Evolutionary conservation across 35 echinoderm and acorn worm genomes (phyloP).

Genomic region (Hemicentrotus pulcherrimus): DNA sequence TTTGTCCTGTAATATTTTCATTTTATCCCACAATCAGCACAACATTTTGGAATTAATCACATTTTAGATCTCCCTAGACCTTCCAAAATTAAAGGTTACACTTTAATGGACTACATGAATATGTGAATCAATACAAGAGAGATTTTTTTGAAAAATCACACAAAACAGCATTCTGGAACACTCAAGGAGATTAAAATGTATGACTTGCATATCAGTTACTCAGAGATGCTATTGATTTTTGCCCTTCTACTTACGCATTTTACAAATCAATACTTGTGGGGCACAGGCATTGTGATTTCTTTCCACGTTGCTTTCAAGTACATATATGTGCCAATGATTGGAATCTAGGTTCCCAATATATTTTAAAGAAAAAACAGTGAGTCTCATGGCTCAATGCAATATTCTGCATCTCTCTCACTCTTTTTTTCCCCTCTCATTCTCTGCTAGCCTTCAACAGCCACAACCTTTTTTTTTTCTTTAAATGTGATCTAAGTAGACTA

Average conservation of each 20-base stretch:
- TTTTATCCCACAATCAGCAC: too few species aligned
- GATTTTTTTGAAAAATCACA: not conserved
- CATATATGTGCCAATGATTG: conserved; percentile 16
- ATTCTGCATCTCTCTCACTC: not conserved
- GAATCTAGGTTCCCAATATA: not conserved
- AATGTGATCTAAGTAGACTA: not conserved
- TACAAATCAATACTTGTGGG: conserved; percentile 41
- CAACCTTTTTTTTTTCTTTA: not conserved
- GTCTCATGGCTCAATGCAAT: not conserved
- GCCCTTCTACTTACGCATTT: conserved; percentile 49
- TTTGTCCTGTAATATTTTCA: too few species aligned
- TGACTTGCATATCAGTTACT: conserved; percentile 42
- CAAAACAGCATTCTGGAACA: conserved; percentile 13
- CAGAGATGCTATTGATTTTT: conserved; percentile 44
- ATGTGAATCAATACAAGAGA: too few species aligned
- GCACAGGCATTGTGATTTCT: conserved; percentile 33
- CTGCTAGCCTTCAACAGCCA: not conserved
- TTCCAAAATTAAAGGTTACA: too few species aligned
- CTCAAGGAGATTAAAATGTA: conserved; percentile 49
- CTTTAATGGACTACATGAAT: too few species aligned
- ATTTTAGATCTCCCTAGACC: too few species aligned
- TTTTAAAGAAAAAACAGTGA: not conserved
- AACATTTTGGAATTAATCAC: too few species aligned
- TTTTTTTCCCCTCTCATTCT: not conserved
- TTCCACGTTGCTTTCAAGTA: not conserved